Percentiles rank a stretch among this genome's conserved stretches.
Evolutionary conservation across 2,888 invertebrate species (phyloP).

Genomic region (Tipula confusa): DNA sequence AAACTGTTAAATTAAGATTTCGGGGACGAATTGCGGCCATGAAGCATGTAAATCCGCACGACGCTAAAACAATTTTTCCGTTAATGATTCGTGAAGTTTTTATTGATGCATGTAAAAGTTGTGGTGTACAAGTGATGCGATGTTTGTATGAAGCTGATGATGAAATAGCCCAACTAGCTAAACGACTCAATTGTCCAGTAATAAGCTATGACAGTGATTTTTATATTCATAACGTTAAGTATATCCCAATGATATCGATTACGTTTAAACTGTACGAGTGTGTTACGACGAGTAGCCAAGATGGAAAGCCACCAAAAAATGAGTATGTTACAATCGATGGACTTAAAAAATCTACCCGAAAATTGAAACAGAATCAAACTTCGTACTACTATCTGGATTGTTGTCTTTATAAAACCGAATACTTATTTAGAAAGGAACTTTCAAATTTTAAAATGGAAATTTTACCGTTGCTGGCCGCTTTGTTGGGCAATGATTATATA

Average conservation of each 20-base stretch:
- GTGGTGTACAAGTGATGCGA: slow-evolving; percentile 63
- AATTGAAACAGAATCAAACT: slow-evolving; percentile 36
- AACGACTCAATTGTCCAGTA: slow-evolving; percentile 75
- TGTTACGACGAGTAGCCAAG: not conserved
- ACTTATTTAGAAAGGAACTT: slow-evolving; percentile 55
- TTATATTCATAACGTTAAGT: slow-evolving; percentile 77
- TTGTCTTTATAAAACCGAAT: slow-evolving; percentile 66
- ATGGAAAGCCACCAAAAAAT: not conserved
- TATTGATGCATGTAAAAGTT: slow-evolving; percentile 60
- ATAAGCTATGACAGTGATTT: slow-evolving; percentile 93
- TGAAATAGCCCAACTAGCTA: slow-evolving; percentile 77
- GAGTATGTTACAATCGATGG: slow-evolving; percentile 29
- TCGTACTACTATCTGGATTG: slow-evolving; percentile 53
- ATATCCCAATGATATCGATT: slow-evolving; percentile 71
- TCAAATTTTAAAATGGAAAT: slow-evolving; percentile 62
- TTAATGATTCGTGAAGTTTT: slow-evolving; percentile 71
- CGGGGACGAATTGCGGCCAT: slow-evolving; percentile 58
- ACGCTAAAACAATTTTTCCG: slow-evolving; percentile 65
- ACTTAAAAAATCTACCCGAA: slow-evolving; percentile 37
- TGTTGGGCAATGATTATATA: slow-evolving; percentile 89
- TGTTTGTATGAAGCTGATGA: slow-evolving; percentile 88
- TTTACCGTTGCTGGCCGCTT: slow-evolving; percentile 73
- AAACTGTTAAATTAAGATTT: slow-evolving; percentile 59
- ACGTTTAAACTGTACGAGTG: slow-evolving; percentile 50
- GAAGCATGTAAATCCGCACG: slow-evolving; percentile 55